Base-by-base conservation (phyloP, 1,140 invertebrate species). In the Atta colombica region DNA sequence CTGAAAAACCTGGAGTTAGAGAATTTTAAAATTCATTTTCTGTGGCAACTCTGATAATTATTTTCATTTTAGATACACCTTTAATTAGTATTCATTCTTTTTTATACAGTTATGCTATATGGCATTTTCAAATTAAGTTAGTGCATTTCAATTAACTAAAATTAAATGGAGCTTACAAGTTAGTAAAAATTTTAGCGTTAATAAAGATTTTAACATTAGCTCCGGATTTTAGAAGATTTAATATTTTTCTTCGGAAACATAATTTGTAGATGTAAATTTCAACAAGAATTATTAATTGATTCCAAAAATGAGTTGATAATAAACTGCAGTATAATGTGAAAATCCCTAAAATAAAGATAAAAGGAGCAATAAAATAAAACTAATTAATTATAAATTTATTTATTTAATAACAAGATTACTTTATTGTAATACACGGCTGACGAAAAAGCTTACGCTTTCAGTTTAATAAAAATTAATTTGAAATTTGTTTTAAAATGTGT, bases 261-360 rank as follows among this genome's bases (percentile, higher is more conserved):
- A 25, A 68, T 6, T n/a, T 39, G n/a, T 14, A 12, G 12, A 68
- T 45, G 35, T 45, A 69, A n/a, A 18, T 18, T 66, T 68, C 2
- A 25, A 71, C 2, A 51, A 51, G 21, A 49, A 45, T 39, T 60
- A 58, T 74, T 35, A 77, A 39, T 60, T 60, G 2, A 75, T 60
- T 39, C 3, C 2, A 60, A 2, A 39, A 35, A 6, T 35, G 72
- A 39, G 2, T 75, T 39, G 3, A 25, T 25, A 8, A 18, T 14
- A 0, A 45, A 25, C 12, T 58, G 6, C 3, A 58, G 6, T 35
- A 35, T 35, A 31, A 18, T 55, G 1, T 31, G 6, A 3, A 39
- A 21, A 21, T 58, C 39, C 21, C 0, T 39, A 60, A 61, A 39
- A 60, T 28, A 60, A 25, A 35, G 12, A n/a, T 31, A 6, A 3